Evolutionary conservation across 37 sponge, comb jelly and placozoan genomes (phyloP), one percentile per base, ranked within the genome.

Genomic region (Haliclona indistincta): DNA sequence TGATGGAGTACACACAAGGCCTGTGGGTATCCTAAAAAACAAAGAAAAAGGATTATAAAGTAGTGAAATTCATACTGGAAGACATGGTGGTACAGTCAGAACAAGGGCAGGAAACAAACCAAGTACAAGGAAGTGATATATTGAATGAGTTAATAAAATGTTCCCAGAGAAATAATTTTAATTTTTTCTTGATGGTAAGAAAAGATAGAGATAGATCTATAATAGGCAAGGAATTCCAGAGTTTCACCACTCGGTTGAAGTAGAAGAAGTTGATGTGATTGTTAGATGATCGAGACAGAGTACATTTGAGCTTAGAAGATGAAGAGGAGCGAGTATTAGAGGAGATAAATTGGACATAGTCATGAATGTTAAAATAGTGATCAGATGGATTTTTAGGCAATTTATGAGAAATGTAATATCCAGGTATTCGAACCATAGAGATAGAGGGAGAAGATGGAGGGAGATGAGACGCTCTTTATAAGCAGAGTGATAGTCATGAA

Each of bases 401-500:
- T 61, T 61, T 17, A 61, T 22, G 29, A 61, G 10, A 22, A 61
- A 61, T 17, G 17, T 11, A 61, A 61, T 61, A 25, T 61, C 63
- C 13, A 10, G 10, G 11, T 23, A 23, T 61, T 61, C 63, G n/a
- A 61, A 22, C 10, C 13, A 10, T 10, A 26, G 10, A 19, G n/a
- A 23, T 61, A 26, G 63, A 23, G 63, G 25, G 10, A 61, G 63
- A 11, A 61, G 29, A 61, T 61, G 63, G 11, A 61, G 63, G 23
- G 17, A 10, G 29, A 61, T 10, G 10, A 61, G 25, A 61, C 63
- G 63, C 10, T 11, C 10, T 23, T 26, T 11, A 25, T 61, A 61
- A 22, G 10, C n/a, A 26, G 63, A 61, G 11, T 23, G 23, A 61
- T 61, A 61, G 29, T 61, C 25, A 26, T 61, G 13, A 17, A 61